These are phyloP conservation scores for Masticophis lateralis DNA, from an alignment of 2,797 vertebrate species.

Conservation along the genomic window DNA sequence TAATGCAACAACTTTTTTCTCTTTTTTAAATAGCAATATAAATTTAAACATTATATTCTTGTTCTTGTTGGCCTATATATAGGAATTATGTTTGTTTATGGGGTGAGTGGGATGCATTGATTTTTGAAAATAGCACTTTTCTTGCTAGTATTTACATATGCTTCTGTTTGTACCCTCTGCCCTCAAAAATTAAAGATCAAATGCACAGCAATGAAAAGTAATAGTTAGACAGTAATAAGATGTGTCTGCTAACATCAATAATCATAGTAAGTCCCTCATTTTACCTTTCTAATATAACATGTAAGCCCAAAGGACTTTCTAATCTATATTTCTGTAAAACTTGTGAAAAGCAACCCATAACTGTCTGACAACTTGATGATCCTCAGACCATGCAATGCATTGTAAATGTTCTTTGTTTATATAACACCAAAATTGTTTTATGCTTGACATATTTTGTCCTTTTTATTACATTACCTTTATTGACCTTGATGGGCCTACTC, in stretches of 20 bases:
- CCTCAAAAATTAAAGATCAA: background rate
- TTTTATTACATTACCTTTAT: background rate
- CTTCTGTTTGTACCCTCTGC: background rate
- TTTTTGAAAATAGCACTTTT: background rate
- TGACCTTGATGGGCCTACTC: rapidly evolving
- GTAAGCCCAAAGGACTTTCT: background rate
- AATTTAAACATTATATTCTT: background rate
- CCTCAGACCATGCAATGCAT: background rate
- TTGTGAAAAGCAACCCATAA: background rate
- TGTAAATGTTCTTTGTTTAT: background rate
- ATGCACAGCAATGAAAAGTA: background rate
- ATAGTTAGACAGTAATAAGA: background rate
- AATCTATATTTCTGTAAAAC: background rate
- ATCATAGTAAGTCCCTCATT: background rate
- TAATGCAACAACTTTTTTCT: background rate
- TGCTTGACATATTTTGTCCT: rapidly evolving
- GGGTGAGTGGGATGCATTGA: background rate
- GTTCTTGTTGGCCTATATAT: background rate
- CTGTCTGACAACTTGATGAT: background rate
- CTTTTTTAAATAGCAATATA: background rate
- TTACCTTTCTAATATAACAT: background rate
- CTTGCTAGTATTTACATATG: background rate
- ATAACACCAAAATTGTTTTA: background rate
- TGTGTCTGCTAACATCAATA: background rate
- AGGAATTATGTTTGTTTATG: background rate